Conservation (phyloP, 2,113 vertebrate species). For the Triplophysa rosa region DNA sequence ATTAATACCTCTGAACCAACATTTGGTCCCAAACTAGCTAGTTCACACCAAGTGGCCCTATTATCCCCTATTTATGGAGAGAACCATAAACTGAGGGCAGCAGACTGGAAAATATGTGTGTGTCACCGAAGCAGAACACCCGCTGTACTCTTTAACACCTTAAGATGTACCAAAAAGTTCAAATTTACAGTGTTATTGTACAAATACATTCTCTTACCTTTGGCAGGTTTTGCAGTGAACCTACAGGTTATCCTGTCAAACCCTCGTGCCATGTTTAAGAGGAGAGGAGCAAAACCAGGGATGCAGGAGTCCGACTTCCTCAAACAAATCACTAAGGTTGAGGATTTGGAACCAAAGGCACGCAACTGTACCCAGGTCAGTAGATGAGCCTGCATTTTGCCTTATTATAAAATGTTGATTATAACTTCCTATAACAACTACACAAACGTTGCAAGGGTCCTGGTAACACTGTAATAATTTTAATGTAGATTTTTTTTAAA, state of each 20-base stretch:
- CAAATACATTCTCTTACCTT: background rate
- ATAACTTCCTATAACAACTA: no score
- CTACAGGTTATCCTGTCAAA: conserved; percentile 92
- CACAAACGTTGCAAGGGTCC: no score
- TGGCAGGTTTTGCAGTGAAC: conserved; percentile 92
- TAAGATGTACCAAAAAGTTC: background rate
- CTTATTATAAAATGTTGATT: background rate
- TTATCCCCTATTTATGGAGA: no score
- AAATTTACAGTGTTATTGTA: background rate
- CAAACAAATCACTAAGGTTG: conserved; percentile 93
- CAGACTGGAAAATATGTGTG: no score
- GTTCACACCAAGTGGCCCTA: no score
- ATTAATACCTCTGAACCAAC: no score
- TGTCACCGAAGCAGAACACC: no score
- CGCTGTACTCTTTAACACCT: no score
- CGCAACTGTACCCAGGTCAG: conserved; percentile 94
- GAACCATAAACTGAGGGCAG: no score
- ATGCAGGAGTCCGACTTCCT: conserved; percentile 99
- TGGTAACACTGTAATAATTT: no score
- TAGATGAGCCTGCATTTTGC: conserved; percentile 29
- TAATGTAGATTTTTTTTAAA: no score
- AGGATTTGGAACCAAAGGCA: conserved; percentile 95
- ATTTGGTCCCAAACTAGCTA: no score
- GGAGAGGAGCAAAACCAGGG: conserved; percentile 92
- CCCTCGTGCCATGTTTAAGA: conserved; percentile 91